Evolutionary conservation across 1,140 invertebrate species (phyloP).

Genomic region (Achroia grisella): DNA sequence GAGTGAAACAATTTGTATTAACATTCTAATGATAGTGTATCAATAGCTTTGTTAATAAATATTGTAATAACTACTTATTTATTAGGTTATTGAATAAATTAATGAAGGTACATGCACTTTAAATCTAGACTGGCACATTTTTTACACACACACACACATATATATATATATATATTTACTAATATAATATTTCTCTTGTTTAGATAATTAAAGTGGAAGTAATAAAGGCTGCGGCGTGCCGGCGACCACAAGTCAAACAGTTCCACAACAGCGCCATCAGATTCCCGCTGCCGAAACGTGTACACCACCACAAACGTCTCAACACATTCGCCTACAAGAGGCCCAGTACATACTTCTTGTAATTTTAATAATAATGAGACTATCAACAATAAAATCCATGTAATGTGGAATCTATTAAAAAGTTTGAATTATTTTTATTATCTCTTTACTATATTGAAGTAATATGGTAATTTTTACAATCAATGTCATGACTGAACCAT

Average conservation of each 20-base stretch:
- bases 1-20: too few species aligned
- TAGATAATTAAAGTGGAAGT: slow-evolving; percentile 98
- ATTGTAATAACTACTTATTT: too few species aligned
- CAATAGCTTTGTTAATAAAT: too few species aligned
- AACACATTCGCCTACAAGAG: slow-evolving; percentile 90
- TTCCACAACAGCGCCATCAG: slow-evolving; percentile 97
- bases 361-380: slow-evolving; percentile 61
- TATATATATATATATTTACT: too few species aligned
- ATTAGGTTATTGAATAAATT: too few species aligned
- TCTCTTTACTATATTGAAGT: neutral
- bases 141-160: too few species aligned
- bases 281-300: slow-evolving; percentile 97
- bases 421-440: neutral
- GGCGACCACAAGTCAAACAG: slow-evolving; percentile 96
- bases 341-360: slow-evolving; percentile 95
- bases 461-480: too few species aligned
- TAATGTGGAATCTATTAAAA: slow-evolving; percentile 1
- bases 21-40: too few species aligned
- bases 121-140: too few species aligned
- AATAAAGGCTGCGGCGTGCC: slow-evolving; percentile 90
- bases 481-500: too few species aligned
- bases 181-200: too few species aligned
- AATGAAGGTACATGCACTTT: too few species aligned
- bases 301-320: slow-evolving; percentile 87
- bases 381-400: slow-evolving; percentile 35